phyloP scores from a whole-genome alignment of 2,888 invertebrate genomes.

The Zygothrica quintamaculata region DNA sequence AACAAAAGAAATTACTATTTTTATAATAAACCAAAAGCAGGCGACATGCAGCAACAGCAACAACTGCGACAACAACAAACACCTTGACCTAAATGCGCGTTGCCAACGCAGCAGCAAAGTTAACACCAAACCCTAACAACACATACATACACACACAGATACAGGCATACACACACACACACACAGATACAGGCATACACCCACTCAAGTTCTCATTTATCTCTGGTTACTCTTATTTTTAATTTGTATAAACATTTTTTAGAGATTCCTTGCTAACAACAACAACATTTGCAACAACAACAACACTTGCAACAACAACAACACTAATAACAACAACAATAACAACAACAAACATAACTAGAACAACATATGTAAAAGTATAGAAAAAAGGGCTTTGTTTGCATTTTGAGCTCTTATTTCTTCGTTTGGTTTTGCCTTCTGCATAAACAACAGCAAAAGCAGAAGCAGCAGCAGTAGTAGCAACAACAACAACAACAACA shows the following conservation, averaged over 20 bases:
- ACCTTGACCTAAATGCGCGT: slow-evolving; percentile 75
- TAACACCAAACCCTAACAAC: slow-evolving; percentile 15
- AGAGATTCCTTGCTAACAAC: slow-evolving; percentile 42
- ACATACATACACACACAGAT: slow-evolving; percentile 6
- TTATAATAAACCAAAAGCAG: slow-evolving; percentile 70
- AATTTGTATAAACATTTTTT: slow-evolving; percentile 77
- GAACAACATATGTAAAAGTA: slow-evolving; percentile 34
- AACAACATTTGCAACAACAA: slow-evolving; percentile 8
- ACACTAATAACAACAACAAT: slow-evolving; percentile 11
- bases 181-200: slow-evolving; percentile 2
- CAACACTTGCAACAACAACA: slow-evolving; percentile 5
- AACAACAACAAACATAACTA: slow-evolving; percentile 35
- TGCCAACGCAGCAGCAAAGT: slow-evolving; percentile 54
- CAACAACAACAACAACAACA: too few species aligned
- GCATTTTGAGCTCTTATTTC: slow-evolving; percentile 51
- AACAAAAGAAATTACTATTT: slow-evolving; percentile 59
- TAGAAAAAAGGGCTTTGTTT: slow-evolving; percentile 71
- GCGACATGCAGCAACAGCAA: slow-evolving; percentile 41
- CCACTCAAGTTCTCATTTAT: slow-evolving; percentile 39
- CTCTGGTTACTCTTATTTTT: slow-evolving; percentile 68
- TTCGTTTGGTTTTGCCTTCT: slow-evolving; percentile 48
- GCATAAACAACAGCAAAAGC: slow-evolving; percentile 57
- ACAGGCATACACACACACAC: slow-evolving; percentile 9
- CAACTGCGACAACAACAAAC: slow-evolving; percentile 54
- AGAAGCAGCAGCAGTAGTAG: too few species aligned